Evolutionary conservation across 2,113 vertebrate species (phyloP).

Genomic region (Microtus montanus): DNA sequence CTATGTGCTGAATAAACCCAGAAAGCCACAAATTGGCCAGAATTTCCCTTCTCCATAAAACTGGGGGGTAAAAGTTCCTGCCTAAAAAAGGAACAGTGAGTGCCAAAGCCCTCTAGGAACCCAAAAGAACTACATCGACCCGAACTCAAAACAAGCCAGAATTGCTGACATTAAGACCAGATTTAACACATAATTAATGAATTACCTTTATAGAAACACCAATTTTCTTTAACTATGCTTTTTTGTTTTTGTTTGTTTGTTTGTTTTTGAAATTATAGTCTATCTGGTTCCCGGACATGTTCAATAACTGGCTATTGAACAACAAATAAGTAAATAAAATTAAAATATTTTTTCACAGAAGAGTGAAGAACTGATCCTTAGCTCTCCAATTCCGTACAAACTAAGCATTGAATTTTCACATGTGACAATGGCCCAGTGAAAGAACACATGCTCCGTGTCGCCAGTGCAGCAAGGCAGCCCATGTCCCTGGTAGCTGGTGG

Average conservation of each 20-base stretch:
- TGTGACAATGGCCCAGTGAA: not conserved
- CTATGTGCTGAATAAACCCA: not conserved
- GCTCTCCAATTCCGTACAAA: not conserved
- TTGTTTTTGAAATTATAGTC: constrained; percentile 39
- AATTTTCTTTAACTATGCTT: not conserved
- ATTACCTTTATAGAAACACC: not conserved
- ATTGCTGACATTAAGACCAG: not conserved
- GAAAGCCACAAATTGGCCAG: not conserved
- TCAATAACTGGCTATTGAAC: not conserved
- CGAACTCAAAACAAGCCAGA: not conserved
- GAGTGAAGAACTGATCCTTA: not conserved
- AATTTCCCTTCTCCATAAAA: not conserved
- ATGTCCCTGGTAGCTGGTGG: not conserved
- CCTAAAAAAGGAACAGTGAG: not conserved
- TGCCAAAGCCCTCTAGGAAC: not conserved
- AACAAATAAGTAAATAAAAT: not conserved
- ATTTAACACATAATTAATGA: not conserved
- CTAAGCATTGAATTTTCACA: not conserved
- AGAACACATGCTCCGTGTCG: rapidly evolving
- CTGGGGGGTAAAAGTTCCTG: not conserved
- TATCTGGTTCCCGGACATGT: not conserved
- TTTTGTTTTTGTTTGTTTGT: no score
- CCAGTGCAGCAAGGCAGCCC: no score
- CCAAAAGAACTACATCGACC: not conserved
- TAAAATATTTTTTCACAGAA: not conserved